phyloP scores from a whole-genome alignment of 1,140 invertebrate genomes.

The Ooceraea biroi region DNA sequence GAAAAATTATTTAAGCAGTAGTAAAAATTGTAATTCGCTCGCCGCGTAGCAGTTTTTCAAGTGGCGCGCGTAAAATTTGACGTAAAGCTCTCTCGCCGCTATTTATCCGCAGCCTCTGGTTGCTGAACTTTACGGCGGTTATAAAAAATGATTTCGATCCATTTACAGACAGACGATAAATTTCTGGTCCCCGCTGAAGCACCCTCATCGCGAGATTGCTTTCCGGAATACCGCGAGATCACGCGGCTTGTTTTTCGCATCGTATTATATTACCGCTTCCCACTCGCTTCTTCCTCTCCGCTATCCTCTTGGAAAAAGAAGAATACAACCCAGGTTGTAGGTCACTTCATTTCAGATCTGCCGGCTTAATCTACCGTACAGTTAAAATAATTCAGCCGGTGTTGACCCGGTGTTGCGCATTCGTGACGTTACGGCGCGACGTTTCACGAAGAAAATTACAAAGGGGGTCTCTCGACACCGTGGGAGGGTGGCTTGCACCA shows the following conservation, averaged over 20 bases:
- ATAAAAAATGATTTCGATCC: conserved; percentile 75
- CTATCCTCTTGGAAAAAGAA: too few relatives aligned
- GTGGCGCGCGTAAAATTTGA: conserved; percentile 56
- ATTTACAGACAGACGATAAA: conserved; percentile 66
- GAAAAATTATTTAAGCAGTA: conserved; percentile 57
- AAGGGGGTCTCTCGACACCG: conserved; percentile 41
- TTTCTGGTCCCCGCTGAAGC: conserved; percentile 36
- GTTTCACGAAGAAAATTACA: conserved; percentile 62
- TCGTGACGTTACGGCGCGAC: conserved; percentile 17
- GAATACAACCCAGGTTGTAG: too few relatives aligned
- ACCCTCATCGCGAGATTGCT: conserved; percentile 64
- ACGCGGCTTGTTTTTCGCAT: conserved; percentile 46
- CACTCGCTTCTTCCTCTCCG: too few relatives aligned
- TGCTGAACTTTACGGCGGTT: conserved; percentile 66
- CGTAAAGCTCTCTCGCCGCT: conserved; percentile 39
- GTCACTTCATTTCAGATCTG: too few relatives aligned
- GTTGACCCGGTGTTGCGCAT: not conserved
- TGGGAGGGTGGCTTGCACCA: conserved; percentile 71
- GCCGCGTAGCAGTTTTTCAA: conserved; percentile 43
- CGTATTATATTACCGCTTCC: conserved; percentile 48
- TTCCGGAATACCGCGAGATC: conserved; percentile 41
- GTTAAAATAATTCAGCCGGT: conserved; percentile 55
- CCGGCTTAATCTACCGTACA: conserved; percentile 45
- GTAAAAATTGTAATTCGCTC: conserved; percentile 58
- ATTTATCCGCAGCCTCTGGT: conserved; percentile 58